phyloP scores from a whole-genome alignment of 2,797 vertebrate genomes.

The Nyctalus aviator region DNA sequence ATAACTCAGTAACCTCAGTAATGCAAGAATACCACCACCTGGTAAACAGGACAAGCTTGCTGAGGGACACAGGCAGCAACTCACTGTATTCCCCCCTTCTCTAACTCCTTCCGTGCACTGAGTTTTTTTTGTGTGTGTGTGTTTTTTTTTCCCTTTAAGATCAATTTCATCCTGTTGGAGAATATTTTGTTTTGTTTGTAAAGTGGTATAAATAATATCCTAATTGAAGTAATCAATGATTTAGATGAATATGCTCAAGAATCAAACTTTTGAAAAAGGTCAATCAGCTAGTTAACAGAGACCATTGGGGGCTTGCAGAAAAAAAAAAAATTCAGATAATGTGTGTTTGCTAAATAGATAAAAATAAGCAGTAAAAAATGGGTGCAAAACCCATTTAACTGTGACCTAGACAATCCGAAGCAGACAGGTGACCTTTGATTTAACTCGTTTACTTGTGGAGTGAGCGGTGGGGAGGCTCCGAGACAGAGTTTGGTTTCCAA shows the following conservation, averaged over 20 bases:
- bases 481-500: constrained; percentile 76
- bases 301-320: constrained; percentile 48
- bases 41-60: constrained; percentile 61
- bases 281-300: constrained; percentile 68
- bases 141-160: constrained; percentile 27
- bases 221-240: constrained; percentile 74
- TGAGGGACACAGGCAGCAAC: background rate
- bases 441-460: constrained; percentile 78
- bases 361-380: constrained; percentile 79
- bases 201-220: constrained; percentile 75
- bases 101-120: constrained; percentile 58
- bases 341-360: constrained; percentile 74
- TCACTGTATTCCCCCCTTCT: constrained; percentile 43
- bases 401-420: constrained; percentile 79
- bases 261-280: constrained; percentile 72
- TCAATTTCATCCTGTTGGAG: constrained; percentile 60
- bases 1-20: constrained; percentile 62
- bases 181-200: constrained; percentile 79
- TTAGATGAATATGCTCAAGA: constrained; percentile 55
- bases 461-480: constrained; percentile 52
- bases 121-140: too few relatives aligned
- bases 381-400: constrained; percentile 53
- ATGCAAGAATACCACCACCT: constrained; percentile 61
- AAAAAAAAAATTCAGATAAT: constrained; percentile 62
- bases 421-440: constrained; percentile 79